phyloP scores from a whole-genome alignment of 1,140 invertebrate species.

The Portunus trituberculatus region DNA sequence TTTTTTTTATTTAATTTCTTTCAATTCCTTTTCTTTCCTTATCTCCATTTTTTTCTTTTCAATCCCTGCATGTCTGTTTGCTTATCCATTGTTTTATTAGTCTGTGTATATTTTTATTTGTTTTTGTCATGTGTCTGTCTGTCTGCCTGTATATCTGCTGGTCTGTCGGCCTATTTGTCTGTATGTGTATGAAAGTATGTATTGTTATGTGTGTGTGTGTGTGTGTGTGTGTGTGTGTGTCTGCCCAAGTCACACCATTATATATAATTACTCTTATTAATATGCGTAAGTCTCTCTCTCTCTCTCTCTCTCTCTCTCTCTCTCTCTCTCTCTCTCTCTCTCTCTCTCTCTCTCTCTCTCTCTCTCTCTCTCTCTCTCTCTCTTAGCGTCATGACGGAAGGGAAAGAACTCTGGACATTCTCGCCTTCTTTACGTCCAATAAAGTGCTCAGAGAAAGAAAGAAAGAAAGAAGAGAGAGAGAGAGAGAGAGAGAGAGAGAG shows the following conservation, averaged over 20 bases:
- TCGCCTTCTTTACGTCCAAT: conserved; percentile 34
- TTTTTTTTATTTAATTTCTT: neutral
- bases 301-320: conserved; percentile 45
- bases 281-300: neutral
- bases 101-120: neutral
- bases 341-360: conserved; percentile 3
- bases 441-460: neutral
- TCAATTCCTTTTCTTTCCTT: neutral
- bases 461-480: neutral
- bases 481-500: no score
- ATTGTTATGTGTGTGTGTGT: neutral
- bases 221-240: neutral
- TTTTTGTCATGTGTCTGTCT: conserved; percentile 27
- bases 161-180: neutral
- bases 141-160: neutral
- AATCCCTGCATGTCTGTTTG: neutral
- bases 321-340: conserved; percentile 48
- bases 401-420: conserved; percentile 9
- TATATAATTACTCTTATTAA: no score
- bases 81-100: neutral
- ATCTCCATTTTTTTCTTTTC: neutral
- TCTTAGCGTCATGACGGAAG: neutral
- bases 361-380: conserved; percentile 19
- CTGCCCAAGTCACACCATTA: no score
- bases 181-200: neutral